phyloP scores from a whole-genome alignment of 2,888 invertebrate genomes.

The Heliconius hortense region DNA sequence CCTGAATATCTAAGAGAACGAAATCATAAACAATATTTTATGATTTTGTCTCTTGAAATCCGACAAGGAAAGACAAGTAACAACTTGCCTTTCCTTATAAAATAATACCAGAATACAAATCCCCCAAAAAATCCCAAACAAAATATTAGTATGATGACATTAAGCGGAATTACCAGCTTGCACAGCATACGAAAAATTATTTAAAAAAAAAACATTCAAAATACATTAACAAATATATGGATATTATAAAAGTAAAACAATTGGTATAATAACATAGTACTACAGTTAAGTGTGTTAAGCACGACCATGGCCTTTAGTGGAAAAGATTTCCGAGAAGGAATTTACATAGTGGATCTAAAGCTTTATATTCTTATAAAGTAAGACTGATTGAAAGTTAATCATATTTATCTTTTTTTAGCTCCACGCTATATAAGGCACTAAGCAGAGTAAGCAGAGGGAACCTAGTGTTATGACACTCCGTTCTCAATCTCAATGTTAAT shows the following conservation, averaged over 20 bases:
- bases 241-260: constrained; percentile 1
- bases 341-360: constrained; percentile 23
- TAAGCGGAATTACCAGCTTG: not conserved
- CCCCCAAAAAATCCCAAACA: not conserved
- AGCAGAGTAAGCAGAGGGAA: too few relatives aligned
- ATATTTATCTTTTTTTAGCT: not conserved
- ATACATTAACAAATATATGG: not conserved
- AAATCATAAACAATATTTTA: too few relatives aligned
- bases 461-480: too few relatives aligned
- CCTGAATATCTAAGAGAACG: not conserved
- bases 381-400: not conserved
- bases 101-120: constrained; percentile 5
- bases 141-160: not conserved
- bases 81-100: constrained; percentile 3
- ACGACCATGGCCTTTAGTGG: constrained; percentile 23
- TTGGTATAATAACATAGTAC: not conserved
- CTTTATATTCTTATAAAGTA: not conserved
- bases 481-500: too few relatives aligned
- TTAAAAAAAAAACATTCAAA: not conserved
- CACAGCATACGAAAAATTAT: not conserved
- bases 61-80: not conserved
- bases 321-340: constrained; percentile 28
- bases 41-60: not conserved
- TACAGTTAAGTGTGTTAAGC: constrained; percentile 20
- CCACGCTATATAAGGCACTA: too few relatives aligned